Conservation (phyloP, 2,888 invertebrate genomes). For the Epirrita christyi region DNA sequence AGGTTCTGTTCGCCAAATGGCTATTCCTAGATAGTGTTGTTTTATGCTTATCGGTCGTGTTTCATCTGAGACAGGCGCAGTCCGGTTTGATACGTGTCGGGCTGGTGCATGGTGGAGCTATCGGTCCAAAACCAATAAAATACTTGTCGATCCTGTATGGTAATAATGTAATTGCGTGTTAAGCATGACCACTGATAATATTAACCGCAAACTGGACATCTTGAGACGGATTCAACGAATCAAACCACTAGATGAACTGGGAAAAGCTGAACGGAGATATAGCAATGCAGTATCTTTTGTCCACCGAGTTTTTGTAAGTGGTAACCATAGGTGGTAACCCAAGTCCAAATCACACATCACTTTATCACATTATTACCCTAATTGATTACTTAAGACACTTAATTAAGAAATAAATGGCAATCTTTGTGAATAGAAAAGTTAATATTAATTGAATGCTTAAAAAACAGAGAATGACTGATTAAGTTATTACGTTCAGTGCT, state of each 20-base stretch:
- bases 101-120: conserved; percentile 25
- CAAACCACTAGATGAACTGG: too few relatives aligned
- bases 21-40: conserved; percentile 49
- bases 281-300: not conserved
- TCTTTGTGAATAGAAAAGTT: conserved; percentile 7
- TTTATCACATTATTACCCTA: not conserved
- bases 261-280: too few relatives aligned
- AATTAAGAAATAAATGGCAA: conserved; percentile 4
- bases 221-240: conserved; percentile 7
- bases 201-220: conserved; percentile 40
- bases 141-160: conserved; percentile 63
- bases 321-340: too few relatives aligned
- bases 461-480: not conserved
- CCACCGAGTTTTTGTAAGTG: not conserved
- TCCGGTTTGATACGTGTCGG: conserved; percentile 52
- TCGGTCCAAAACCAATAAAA: conserved; percentile 58
- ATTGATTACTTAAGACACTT: conserved; percentile 2
- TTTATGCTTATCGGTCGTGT: conserved; percentile 45
- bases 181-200: conserved; percentile 60
- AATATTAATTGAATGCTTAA: conserved; percentile 1
- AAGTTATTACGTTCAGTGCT: not conserved
- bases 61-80: conserved; percentile 43
- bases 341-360: not conserved
- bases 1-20: conserved; percentile 40
- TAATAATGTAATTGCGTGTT: conserved; percentile 73